A percentile compares a stretch with the other conserved stretches of the same genome.
phyloP scores from a whole-genome alignment of 2,888 invertebrate genomes.

The Drosophila tripunctata region DNA sequence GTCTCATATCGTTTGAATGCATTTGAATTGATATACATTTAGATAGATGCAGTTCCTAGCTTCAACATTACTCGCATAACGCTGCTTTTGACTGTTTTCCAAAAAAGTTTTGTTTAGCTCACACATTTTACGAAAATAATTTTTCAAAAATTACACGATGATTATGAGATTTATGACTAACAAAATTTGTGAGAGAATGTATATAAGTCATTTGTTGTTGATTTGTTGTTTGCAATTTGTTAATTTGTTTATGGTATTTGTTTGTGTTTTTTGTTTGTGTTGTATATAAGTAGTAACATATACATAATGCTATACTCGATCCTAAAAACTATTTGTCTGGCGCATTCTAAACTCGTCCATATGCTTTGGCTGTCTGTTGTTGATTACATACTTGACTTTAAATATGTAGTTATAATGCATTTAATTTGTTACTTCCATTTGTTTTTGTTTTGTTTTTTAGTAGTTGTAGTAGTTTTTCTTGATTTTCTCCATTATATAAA shows the following conservation, averaged over 20 bases:
- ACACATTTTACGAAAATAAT: constrained; percentile 60
- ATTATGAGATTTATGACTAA: constrained; percentile 73
- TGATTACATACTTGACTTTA: constrained; percentile 48
- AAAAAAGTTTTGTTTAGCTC: constrained; percentile 46
- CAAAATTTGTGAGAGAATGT: constrained; percentile 80
- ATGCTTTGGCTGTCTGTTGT: constrained; percentile 58
- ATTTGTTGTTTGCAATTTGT: constrained; percentile 34
- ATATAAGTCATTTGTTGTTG: constrained; percentile 67
- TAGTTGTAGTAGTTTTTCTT: constrained; percentile 44
- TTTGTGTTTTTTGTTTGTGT: constrained; percentile 16
- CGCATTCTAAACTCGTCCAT: constrained; percentile 36
- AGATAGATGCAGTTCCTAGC: too few relatives aligned
- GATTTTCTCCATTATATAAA: constrained; percentile 31
- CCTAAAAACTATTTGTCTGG: constrained; percentile 60
- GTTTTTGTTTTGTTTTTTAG: constrained; percentile 34
- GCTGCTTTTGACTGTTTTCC: constrained; percentile 29
- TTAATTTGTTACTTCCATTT: constrained; percentile 50
- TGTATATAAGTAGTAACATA: constrained; percentile 24
- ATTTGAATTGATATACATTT: too few relatives aligned
- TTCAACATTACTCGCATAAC: constrained; percentile 30
- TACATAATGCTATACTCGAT: constrained; percentile 42
- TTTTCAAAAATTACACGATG: constrained; percentile 73
- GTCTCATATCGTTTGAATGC: too few relatives aligned
- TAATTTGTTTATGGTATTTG: constrained; percentile 29
- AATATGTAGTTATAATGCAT: constrained; percentile 61